Evolutionary conservation across 2,113 vertebrate genomes (phyloP).

Genomic region (Cyanoliseus patagonus): DNA sequence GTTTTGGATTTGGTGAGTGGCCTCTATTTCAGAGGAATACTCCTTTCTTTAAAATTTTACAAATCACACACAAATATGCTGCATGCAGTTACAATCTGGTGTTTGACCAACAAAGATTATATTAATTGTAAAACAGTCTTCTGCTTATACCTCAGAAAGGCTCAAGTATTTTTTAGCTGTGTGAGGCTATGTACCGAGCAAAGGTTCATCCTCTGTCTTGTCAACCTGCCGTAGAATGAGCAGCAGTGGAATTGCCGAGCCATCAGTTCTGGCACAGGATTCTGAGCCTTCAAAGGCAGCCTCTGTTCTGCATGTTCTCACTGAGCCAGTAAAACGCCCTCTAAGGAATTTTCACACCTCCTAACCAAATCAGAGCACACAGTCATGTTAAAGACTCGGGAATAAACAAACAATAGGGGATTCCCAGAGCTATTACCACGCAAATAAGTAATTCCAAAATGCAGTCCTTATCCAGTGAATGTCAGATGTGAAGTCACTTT

Average conservation of each 20-base stretch:
- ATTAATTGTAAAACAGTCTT: neutral
- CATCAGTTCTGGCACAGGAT: neutral
- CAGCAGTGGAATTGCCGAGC: neutral
- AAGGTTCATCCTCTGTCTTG: neutral
- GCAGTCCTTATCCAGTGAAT: neutral
- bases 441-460: slow-evolving; percentile 35
- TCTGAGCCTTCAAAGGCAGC: neutral
- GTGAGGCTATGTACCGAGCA: neutral
- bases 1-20: neutral
- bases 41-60: neutral
- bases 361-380: slow-evolving; percentile 8
- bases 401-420: slow-evolving; percentile 59
- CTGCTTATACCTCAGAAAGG: neutral
- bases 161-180: neutral
- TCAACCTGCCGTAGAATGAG: neutral
- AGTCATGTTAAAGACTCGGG: neutral
- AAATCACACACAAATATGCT: neutral
- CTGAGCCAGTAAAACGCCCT: neutral
- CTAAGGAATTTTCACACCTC: slow-evolving; percentile 51
- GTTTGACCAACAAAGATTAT: neutral
- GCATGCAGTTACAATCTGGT: neutral
- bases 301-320: neutral
- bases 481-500: neutral
- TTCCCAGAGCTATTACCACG: slow-evolving; percentile 18
- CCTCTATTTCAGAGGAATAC: neutral